Evolutionary conservation across 2,797 vertebrate genomes (phyloP), one percentile per base, ranked within the genome.

Genomic region (Tauraco hartlaubi): DNA sequence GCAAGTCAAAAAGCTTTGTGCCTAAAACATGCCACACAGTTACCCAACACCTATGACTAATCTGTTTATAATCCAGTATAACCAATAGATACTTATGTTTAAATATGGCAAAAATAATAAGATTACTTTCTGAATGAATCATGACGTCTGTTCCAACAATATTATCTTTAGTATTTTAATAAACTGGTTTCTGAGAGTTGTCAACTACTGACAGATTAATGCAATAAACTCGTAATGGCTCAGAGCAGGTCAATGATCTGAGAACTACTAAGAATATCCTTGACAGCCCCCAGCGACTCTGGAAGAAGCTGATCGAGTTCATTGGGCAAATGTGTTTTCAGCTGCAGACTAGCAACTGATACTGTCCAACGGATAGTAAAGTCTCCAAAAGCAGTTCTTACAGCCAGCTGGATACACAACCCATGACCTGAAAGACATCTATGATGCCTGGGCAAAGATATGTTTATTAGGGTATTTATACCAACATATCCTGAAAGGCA

Each of bases 141-240:
- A 6, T 20, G 37, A 63, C n/a, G 16, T 15, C 71, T 61, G 35
- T 37, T 62, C 46, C 39, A 91, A 80, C 80, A 76, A 80, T 88
- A 43, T 26, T 84, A 67, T 49, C 64, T 85, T 84, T 18, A 58
- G 39, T 55, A 90, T 88, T 92, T 87, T 75, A 95, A 79, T 89
- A 74, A 90, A 76, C 64, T 88, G 37, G 7, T 44, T 91, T 92
- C 74, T 46, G 39, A 73, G 64, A 67, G 68, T 28, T 81, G 84
- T 44, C 59, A 83, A 61, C 28, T 0, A 3, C 44, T 84, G 90
- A 77, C 41, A 84, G 64, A 87, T 81, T 71, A 94, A 94, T 43
- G 68, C 69, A 94, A 61, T 72, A 77, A 90, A 78, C 44, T 76
- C 76, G 37, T 25, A 74, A 58, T 43, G 51, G 49, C 64, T 90